Evolutionary conservation across 2,113 vertebrate species (phyloP), one percentile per base, ranked within the genome.

Genomic region (Clupea harengus): DNA sequence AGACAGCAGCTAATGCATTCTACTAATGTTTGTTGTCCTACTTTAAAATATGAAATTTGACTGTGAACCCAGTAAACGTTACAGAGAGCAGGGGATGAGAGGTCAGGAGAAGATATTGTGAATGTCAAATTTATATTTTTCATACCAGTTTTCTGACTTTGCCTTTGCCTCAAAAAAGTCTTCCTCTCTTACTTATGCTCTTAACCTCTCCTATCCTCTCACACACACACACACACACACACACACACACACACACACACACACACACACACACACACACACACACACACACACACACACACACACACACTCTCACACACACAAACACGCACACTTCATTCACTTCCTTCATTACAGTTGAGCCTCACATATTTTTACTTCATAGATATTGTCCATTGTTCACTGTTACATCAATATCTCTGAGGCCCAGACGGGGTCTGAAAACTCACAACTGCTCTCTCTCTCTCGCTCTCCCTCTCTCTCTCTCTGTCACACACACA

Each of bases 401-500:
- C 60, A n/a, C 22, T 25, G 9, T 22, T 5, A 25, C 7, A 64
- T 64, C 22, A 4, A 64, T 25, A 64, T 64, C 60, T 75, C 2
- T 13, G 28, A 75, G 72, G 72, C 72, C 72, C 72, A 78, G 32
- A 39, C 0, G 4, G 72, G 15, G 13, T 44, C 28, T 39, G 39
- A 44, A 13, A 28, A 4, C 13, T 78, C 28, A 39, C 1, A 28
- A 15, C 28, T 39, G 64, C 60, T 81, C 85, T 54, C 25, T 84
- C 64, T 82, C n/a, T 44, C 50, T 83, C 44, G 78, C 52, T 81
- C 28, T 78, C 20, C 20, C 82, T 52, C 45, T 80, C 32, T n/a
- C 25, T 84, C 28, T 46, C 83, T 67, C 84, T 49, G 67, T 54
- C 81, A 84, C 64, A 80, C 46, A 47, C 45, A 52, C 25, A 25